Base-by-base conservation (phyloP, 2,888 invertebrate species). In the Myathropa florea region DNA sequence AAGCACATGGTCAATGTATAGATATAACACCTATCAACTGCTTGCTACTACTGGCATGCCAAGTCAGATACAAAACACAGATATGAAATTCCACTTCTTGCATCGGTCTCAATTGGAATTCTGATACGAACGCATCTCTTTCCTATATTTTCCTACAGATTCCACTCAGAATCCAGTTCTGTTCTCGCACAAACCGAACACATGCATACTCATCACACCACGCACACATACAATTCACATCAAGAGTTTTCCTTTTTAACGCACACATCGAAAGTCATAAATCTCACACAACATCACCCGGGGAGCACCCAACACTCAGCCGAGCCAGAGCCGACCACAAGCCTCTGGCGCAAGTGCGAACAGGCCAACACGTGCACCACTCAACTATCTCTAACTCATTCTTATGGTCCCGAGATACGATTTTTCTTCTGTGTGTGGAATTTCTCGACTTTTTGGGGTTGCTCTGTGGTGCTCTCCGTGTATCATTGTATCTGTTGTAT, bases 151-250 rank as follows among this genome's bases (percentile, higher is more conserved):
- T 63, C 60, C 53, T 72, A 57, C 36, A 61, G 64, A 87, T 83
- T 87, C 79, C 88, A 88, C 85, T 88, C 88, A 88, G 88, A 89
- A 84, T 89, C 89, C 89, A 89, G 88, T 89, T 87, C 80, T 72
- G 71, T 75, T 12, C 55, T 28, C 10, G 65, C 76, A 83, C 26
- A 18, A 46, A 46, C 18, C 46, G 46, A 46, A 75, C 12, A 28
- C 68, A 83, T 28, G 59, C 73, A 72, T 21, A 24, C 23, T 14
- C 57, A 12, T 14, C 57, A 57, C 24, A 57, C 24, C 14, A 7
- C 12, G 24, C 53, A 21, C 64, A 33, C 26, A 78, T 53, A 55
- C 55, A 63, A 12, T 2, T 23, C 26, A 59, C 18, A 21, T 28
- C 10, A 1, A 57, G 68, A 73, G 65, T 83, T 86, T 82, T 79